A percentile compares a stretch with the other conserved stretches of the same genome.
Evolutionary conservation across 2,113 vertebrate species (phyloP).

Genomic region (Neodon shergylaensis): DNA sequence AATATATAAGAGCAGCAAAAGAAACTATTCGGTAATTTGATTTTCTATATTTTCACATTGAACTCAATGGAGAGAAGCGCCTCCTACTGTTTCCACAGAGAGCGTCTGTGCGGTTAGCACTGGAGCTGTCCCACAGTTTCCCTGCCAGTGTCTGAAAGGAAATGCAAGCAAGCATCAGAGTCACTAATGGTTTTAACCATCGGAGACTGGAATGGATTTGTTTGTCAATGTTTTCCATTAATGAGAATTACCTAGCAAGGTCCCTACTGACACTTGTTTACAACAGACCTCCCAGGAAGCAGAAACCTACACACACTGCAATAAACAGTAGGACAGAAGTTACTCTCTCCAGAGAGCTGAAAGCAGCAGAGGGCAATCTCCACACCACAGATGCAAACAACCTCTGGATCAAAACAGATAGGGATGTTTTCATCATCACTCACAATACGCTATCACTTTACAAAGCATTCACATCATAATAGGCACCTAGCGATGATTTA

Average conservation of each 20-base stretch:
- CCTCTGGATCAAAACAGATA: background rate
- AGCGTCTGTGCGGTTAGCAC: conserved; percentile 7
- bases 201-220: conserved; percentile 66
- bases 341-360: conserved; percentile 42
- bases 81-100: background rate
- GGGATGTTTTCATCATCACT: background rate
- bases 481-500: background rate
- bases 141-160: conserved; percentile 13
- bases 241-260: conserved; percentile 67
- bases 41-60: conserved; percentile 45
- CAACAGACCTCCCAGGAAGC: conserved; percentile 59
- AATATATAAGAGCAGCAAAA: conserved; percentile 50
- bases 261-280: conserved; percentile 70
- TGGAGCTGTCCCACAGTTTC: background rate
- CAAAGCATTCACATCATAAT: background rate
- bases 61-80: conserved; percentile 20
- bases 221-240: conserved; percentile 66
- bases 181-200: conserved; percentile 68
- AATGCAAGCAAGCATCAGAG: background rate
- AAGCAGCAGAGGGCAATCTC: conserved; percentile 25
- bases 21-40: conserved; percentile 14
- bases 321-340: conserved; percentile 36
- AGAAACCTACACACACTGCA: conserved; percentile 46
- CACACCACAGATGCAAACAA: background rate
- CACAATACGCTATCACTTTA: background rate